These are phyloP conservation scores for Lithobates pipiens DNA, from an alignment of 2,797 vertebrate species.

Conservation along the genomic window DNA sequence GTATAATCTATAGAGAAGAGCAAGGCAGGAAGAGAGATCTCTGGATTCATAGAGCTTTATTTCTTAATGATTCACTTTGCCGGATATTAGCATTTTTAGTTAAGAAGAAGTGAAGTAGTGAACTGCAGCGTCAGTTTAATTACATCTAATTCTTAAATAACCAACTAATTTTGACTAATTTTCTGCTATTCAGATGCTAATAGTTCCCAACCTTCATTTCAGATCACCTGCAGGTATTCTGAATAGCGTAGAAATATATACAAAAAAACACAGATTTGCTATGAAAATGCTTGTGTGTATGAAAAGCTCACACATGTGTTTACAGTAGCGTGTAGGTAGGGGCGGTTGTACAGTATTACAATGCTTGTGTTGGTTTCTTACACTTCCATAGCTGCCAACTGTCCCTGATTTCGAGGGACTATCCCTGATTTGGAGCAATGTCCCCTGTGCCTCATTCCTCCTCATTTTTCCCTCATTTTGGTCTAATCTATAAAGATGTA, in stretches of 20 bases:
- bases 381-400: too few species aligned
- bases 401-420: too few species aligned
- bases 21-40: not conserved
- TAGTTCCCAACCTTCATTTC: conserved; percentile 21
- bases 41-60: conserved; percentile 11
- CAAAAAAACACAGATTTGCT: not conserved
- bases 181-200: conserved; percentile 56
- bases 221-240: conserved; percentile 34
- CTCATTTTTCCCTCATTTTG: too few species aligned
- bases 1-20: conserved; percentile 33
- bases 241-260: not conserved
- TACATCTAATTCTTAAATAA: conserved; percentile 58
- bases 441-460: too few species aligned
- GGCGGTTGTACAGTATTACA: too few species aligned
- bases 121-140: conserved; percentile 43
- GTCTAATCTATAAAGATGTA: too few species aligned
- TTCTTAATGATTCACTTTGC: conserved; percentile 28
- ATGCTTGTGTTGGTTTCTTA: too few species aligned
- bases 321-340: too few species aligned
- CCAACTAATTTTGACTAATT: conserved; percentile 56
- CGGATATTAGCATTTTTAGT: conserved; percentile 26
- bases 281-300: not conserved
- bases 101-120: conserved; percentile 31
- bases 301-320: not conserved
- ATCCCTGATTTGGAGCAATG: too few species aligned